Conservation (phyloP, 2,797 vertebrate genomes). For the Spheniscus humboldti region DNA sequence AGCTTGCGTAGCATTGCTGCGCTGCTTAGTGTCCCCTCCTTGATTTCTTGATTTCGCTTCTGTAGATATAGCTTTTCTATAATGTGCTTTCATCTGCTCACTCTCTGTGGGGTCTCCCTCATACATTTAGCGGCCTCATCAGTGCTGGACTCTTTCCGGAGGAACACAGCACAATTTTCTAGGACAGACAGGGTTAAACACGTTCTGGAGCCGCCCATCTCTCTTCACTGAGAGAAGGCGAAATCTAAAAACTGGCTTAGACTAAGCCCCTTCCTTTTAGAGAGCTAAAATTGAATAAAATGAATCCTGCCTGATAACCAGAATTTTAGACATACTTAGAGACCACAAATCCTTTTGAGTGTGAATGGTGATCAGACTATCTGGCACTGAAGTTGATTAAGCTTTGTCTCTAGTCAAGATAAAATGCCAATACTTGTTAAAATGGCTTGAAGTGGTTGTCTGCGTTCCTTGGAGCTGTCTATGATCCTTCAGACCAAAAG, state of each 20-base stretch:
- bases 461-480: constrained; percentile 7
- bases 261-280: background rate
- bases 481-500: constrained; percentile 35
- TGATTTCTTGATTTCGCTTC: background rate
- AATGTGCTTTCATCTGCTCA: background rate
- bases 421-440: constrained; percentile 31
- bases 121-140: background rate
- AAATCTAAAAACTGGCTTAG: background rate
- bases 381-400: constrained; percentile 47
- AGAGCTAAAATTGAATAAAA: background rate
- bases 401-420: constrained; percentile 40
- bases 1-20: background rate
- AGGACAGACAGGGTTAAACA: background rate
- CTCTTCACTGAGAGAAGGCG: background rate
- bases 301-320: background rate
- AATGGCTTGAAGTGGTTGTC: constrained; percentile 24
- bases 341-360: background rate
- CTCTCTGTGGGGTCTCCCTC: background rate
- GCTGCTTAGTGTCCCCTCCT: background rate
- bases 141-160: background rate
- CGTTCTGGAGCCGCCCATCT: accelerated
- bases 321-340: background rate
- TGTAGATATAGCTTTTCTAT: background rate
- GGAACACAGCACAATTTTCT: background rate
- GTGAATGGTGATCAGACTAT: background rate